phyloP scores from a whole-genome alignment of 2,113 vertebrate species.

The Meleagris gallopavo region DNA sequence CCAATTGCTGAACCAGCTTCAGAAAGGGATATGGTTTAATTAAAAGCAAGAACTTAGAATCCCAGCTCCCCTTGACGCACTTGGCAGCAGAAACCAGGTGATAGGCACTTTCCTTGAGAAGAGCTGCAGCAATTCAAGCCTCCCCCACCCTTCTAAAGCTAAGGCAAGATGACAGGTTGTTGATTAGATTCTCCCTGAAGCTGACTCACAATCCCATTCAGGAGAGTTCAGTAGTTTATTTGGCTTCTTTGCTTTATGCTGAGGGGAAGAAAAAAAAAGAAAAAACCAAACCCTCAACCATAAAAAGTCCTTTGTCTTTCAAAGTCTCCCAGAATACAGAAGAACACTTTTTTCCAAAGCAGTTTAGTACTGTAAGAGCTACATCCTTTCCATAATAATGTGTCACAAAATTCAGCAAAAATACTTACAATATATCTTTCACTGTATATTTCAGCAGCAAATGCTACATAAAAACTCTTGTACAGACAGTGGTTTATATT shows the following conservation, averaged over 20 bases:
- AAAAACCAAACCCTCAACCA: neutral
- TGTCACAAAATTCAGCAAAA: neutral
- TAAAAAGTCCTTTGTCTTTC: neutral
- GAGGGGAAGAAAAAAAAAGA: neutral
- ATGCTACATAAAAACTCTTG: neutral
- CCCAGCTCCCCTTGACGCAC: neutral
- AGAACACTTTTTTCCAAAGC: slow-evolving; percentile 21
- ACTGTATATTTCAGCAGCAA: neutral
- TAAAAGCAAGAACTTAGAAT: neutral
- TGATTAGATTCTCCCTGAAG: slow-evolving; percentile 9
- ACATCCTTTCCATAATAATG: neutral
- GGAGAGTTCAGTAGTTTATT: slow-evolving; percentile 14
- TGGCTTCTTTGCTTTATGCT: neutral
- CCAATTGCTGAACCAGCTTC: neutral
- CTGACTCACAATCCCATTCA: neutral
- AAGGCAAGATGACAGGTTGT: neutral
- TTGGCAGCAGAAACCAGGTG: neutral
- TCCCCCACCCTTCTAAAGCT: neutral
- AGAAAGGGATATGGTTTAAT: neutral
- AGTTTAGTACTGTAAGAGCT: neutral
- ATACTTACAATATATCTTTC: neutral
- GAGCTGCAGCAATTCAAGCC: neutral
- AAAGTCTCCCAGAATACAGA: neutral
- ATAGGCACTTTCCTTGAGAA: neutral
- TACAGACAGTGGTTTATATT: neutral